phyloP scores from a whole-genome alignment of 2,797 vertebrate genomes.

The Cottoperca gobio region DNA sequence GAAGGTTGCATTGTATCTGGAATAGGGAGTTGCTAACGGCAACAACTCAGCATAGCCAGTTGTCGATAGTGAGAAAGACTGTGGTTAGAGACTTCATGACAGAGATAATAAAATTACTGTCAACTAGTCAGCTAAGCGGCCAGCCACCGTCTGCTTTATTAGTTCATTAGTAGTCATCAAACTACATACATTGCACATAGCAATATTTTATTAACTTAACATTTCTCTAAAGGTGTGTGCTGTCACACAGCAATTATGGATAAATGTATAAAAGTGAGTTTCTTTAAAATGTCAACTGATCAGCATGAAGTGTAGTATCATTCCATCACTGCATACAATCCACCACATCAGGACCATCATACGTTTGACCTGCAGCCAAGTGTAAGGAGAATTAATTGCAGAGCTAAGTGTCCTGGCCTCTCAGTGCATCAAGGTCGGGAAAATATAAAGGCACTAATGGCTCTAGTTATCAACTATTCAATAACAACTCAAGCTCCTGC shows the following conservation, averaged over 20 bases:
- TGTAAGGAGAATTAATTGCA: conserved; percentile 48
- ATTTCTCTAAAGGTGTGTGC: neutral
- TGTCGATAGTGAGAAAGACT: conserved; percentile 5
- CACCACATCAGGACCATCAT: conserved; percentile 3
- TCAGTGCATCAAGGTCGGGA: conserved; percentile 37
- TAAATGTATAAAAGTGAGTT: neutral
- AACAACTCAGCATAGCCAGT: conserved; percentile 2
- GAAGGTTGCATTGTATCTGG: neutral
- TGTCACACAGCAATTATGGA: neutral
- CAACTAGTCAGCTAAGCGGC: neutral
- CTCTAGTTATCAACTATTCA: conserved; percentile 52
- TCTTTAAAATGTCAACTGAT: neutral
- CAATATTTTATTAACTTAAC: conserved; percentile 5
- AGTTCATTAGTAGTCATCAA: conserved; percentile 23
- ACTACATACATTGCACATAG: conserved; percentile 7
- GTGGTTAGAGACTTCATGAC: neutral
- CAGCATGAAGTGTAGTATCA: neutral
- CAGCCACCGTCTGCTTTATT: conserved; percentile 19
- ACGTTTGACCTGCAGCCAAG: conserved; percentile 11
- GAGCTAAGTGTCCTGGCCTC: conserved; percentile 41
- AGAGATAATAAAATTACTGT: conserved; percentile 5
- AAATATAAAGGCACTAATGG: conserved; percentile 45
- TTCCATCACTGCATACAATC: conserved; percentile 3
- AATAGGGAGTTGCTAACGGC: conserved; percentile 5
- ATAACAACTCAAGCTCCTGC: conserved; percentile 28